Evolutionary conservation across 2,113 vertebrate species (phyloP), one percentile per base, ranked within the genome.

Genomic region (Lophius piscatorius): DNA sequence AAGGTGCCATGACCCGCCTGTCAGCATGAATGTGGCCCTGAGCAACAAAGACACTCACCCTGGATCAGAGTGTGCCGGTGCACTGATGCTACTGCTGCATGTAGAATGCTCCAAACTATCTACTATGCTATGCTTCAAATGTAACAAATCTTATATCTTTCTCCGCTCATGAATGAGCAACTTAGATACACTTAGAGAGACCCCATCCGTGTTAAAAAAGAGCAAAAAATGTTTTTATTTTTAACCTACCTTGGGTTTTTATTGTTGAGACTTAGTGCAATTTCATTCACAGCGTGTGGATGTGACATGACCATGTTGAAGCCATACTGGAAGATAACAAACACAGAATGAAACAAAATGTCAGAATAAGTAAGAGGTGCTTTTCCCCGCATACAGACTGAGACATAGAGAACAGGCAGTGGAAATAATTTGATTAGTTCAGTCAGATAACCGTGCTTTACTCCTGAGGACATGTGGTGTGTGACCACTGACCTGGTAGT

Each of bases 281-380:
- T 98, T 93, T 98, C 96, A 35, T 98, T 98, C 84, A 98, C 97
- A 36, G 96, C 95, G 0, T 96, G 95, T 4, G 94, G 94, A 64
- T 98, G 97, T 44, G 97, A 98, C 97, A 98, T 98, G 65, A 98
- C 97, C 91, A 98, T 88, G 90, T 98, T 98, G 92, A 98, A 98
- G 82, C 97, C 97, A 0, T 98, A 98, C 97, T 98, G 87, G 0
- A 79, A 66, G 33, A 83, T 31, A 28, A 42, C 58, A 52, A 70
- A 91, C 86, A 82, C 6, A 70, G 24, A 49, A 34, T 29, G 23
- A 50, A 59, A 20, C 42, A 29, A 42, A 48, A 66, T 50, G 34
- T 23, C 74, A 50, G 74, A 40, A 42, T 13, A n/a, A 26, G 20
- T 23, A 22, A 62, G 42, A 16, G 47, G 45, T 41, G 36, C 41